Base-by-base conservation (phyloP, 1,140 invertebrate genomes). In the Drosophila nebulosa region DNA sequence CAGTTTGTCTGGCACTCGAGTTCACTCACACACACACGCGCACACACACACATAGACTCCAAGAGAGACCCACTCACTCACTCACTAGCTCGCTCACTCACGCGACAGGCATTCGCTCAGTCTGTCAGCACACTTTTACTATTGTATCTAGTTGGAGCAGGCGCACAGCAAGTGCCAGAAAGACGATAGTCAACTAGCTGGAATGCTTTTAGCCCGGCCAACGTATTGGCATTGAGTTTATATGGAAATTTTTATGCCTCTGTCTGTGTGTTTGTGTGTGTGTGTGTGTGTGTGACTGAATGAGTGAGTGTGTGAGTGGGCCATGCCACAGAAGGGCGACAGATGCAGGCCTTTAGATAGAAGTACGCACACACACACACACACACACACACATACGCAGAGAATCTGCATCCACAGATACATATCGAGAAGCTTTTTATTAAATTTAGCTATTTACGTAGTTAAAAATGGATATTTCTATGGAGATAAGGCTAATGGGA, bases 71-170 rank as follows among this genome's bases (percentile, higher is more conserved):
- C 16, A 61, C 18, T 24, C 51, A 32, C 14, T 53, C 26, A 30
- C 69, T 59, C 21, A 32, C 56, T 58, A 16, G 27, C 55, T 5
- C 63, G 36, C 56, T 24, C 58, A 57, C 61, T 64, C 64, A 56
- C 26, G 55, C 39, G 39, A 21, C 39, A 46, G 39, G 39, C 68
- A 68, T 22, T 65, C 70, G 50, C 56, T 64, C 79, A 59, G 62
- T 53, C 64, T 55, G 62, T 66, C 65, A 79, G 67, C 80, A 86
- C 83, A 88, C 83, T 89, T 90, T 90, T 90, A 88, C 88, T 90
- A 90, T 90, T 90, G 88, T 90, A 90, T 90, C 88, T 90, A 90
- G 89, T 90, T 71, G 71, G 66, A 90, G 78, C 88, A 79, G 88
- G 88, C 88, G 88, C 74, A 72, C 88, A 90, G 88, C 80, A 89